Conservation (phyloP, 1,140 invertebrate genomes). For the Drosophila hydei region DNA sequence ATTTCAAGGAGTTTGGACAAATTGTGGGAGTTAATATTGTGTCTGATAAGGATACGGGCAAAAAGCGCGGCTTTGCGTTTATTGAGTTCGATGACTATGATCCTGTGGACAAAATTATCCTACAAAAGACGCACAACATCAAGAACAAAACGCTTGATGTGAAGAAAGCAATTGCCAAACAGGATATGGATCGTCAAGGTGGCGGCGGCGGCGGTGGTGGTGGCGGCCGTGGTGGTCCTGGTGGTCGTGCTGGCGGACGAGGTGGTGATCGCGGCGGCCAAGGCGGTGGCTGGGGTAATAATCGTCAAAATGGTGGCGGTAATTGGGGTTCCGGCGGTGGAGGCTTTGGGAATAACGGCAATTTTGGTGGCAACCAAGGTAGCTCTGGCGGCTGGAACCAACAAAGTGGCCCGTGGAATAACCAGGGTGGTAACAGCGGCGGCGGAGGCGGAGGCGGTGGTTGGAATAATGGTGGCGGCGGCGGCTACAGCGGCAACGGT, state of each 20-base stretch:
- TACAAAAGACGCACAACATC: conserved; percentile 90
- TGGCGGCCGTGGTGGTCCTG: conserved; percentile 53
- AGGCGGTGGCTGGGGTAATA: conserved; percentile 73
- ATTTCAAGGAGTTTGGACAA: conserved; percentile 94
- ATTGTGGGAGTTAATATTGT: conserved; percentile 95
- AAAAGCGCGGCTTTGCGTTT: conserved; percentile 97
- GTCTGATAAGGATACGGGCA: conserved; percentile 95
- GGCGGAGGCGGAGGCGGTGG: conserved; percentile 73
- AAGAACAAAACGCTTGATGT: conserved; percentile 91
- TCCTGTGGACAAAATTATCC: conserved; percentile 97
- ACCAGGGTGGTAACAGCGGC: conserved; percentile 64
- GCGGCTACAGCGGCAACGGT: conserved; percentile 51
- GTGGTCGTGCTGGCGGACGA: conserved; percentile 53
- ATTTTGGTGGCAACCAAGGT: conserved; percentile 62
- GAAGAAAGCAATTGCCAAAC: conserved; percentile 91
- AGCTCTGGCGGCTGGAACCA: conserved; percentile 72
- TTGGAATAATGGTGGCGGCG: conserved; percentile 82
- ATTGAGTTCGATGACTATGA: conserved; percentile 98
- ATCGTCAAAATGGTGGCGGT: conserved; percentile 82
- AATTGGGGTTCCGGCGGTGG: conserved; percentile 84
- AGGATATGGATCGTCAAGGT: conserved; percentile 87
- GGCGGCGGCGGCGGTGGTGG: conserved; percentile 56
- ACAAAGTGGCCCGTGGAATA: conserved; percentile 72
- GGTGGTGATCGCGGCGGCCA: conserved; percentile 66
- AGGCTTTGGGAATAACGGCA: conserved; percentile 77